Percentiles rank a stretch among this genome's conserved stretches.
These are phyloP conservation scores for Ctenodactylus gundi DNA, from an alignment of 2,113 vertebrate species.

Conservation along the genomic window DNA sequence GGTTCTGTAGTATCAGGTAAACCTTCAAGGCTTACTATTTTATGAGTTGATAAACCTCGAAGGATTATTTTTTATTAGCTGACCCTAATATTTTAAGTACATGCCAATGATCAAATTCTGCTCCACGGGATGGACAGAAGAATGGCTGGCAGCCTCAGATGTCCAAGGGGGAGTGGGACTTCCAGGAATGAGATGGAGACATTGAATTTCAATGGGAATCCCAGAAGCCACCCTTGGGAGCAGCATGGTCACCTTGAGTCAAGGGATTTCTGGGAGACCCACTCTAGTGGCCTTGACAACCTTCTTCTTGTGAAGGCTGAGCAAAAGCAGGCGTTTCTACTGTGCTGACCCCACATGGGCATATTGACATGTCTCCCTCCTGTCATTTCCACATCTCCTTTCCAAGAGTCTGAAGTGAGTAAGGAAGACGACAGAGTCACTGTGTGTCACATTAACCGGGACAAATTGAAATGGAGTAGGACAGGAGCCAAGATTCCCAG, in stretches of 20 bases:
- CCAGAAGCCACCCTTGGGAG: background rate
- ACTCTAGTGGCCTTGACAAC: background rate
- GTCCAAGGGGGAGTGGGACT: background rate
- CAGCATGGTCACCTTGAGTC: background rate
- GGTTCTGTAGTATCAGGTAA: background rate
- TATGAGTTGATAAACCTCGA: background rate
- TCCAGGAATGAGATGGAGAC: background rate
- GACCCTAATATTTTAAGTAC: background rate
- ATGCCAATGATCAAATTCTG: rapidly evolving
- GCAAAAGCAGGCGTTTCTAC: background rate
- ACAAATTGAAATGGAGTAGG: conserved; percentile 38
- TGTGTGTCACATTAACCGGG: conserved; percentile 43
- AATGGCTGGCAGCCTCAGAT: background rate
- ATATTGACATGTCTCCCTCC: conserved; percentile 18
- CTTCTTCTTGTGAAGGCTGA: conserved; percentile 7
- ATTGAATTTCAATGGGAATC: background rate
- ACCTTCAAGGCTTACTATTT: background rate
- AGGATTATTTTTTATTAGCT: background rate
- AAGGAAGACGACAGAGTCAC: conserved; percentile 29
- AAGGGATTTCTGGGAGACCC: background rate
- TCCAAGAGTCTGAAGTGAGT: background rate
- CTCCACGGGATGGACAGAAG: background rate
- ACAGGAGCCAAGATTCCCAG: conserved; percentile 40
- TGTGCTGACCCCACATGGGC: background rate
- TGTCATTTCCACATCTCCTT: conserved; percentile 63